Evolutionary conservation across 53 echinoderm and acorn worm species (phyloP), one percentile per base, ranked within the genome.

Genomic region (Holothuria leucospilota): DNA sequence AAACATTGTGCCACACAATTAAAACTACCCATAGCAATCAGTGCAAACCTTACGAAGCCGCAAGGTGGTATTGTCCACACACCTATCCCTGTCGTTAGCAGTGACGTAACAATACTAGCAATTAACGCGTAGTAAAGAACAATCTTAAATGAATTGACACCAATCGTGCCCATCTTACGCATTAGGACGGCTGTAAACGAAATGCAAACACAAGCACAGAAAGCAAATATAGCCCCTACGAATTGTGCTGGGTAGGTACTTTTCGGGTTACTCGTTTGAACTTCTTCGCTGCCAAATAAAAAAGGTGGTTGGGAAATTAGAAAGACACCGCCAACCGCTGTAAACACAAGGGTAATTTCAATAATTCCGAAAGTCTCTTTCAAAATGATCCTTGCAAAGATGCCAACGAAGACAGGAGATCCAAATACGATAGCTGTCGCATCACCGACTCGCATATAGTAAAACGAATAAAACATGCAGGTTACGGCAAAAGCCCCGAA

Each of bases 291-390:
- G 12, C 42, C 46, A 42, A 82, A 82, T 29, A 82, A 7, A 63
- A 82, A 82, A 20, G 82, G 82, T 27, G 82, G 82, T 7, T 65
- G 82, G 21, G 82, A 60, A 63, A 82, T 82, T 6, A 82, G 40
- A 26, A 82, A 42, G 25, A 82, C 65, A 20, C 82, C 82, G 39
- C 21, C 42, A 18, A 82, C 64, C 1, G 51, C 65, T 11, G 51
- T 51, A 20, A 64, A 62, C 0, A 82, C 82, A 0, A 82, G 65
- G 15, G 64, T 23, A 16, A 41, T 27, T 21, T 82, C 82, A 20
- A 82, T 28, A 21, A 82, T 41, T 20, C 51, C 41, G 11, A 82
- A 60, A 41, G 82, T 20, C 51, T 82, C 82, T 59, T 82, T 82
- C 46, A 82, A 4, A 26, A 82, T 39, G 1, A 82, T 63, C 29